These are phyloP conservation scores for Heliconius congener DNA, from an alignment of 1,140 invertebrate species.

Conservation along the genomic window DNA sequence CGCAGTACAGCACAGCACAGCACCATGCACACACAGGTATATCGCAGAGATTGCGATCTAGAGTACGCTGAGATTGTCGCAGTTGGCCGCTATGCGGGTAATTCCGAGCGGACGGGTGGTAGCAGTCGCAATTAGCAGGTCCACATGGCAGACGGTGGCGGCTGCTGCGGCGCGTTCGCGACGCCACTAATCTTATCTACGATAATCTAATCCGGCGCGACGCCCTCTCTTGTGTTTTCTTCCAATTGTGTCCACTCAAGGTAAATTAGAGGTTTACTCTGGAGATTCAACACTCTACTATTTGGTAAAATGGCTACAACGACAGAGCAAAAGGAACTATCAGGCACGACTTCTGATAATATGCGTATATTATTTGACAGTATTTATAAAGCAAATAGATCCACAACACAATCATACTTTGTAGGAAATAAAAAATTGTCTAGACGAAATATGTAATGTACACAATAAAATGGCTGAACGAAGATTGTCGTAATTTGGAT, in stretches of 20 bases:
- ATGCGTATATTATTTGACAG: neutral
- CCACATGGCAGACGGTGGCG: slow-evolving; percentile 51
- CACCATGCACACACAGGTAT: slow-evolving; percentile 3
- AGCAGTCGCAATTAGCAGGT: slow-evolving; percentile 63
- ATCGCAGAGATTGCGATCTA: slow-evolving; percentile 42
- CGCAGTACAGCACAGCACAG: no score
- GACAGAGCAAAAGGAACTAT: neutral
- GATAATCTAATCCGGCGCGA: slow-evolving; percentile 76
- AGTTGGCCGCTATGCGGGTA: slow-evolving; percentile 40
- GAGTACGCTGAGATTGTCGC: slow-evolving; percentile 37
- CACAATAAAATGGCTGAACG: slow-evolving; percentile 4
- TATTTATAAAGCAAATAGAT: neutral
- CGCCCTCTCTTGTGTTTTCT: slow-evolving; percentile 78
- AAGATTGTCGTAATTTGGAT: slow-evolving; percentile 9
- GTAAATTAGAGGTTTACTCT: slow-evolving; percentile 77
- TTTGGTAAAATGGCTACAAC: neutral
- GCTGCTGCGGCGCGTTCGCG: slow-evolving; percentile 48
- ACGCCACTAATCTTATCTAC: slow-evolving; percentile 74
- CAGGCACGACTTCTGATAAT: neutral
- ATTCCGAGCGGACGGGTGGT: slow-evolving; percentile 35
- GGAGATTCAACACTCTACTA: slow-evolving; percentile 49
- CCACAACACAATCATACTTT: neutral
- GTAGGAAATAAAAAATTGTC: slow-evolving; percentile 7
- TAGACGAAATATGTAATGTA: slow-evolving; percentile 15
- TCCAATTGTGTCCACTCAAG: slow-evolving; percentile 78